These are phyloP conservation scores for Athripsodes cinereus DNA, from an alignment of 2,888 invertebrate genomes.

Conservation along the genomic window DNA sequence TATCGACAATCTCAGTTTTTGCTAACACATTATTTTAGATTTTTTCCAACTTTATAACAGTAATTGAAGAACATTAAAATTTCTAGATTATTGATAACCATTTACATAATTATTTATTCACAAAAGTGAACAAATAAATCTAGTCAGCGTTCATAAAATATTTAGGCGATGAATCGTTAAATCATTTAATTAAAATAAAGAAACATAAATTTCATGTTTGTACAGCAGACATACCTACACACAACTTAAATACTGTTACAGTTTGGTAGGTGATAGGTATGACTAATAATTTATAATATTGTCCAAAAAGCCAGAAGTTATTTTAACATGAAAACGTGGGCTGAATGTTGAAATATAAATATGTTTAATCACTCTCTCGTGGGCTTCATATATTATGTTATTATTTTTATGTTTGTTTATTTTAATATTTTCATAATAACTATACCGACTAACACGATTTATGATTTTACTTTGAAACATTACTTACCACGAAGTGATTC, in stretches of 20 bases:
- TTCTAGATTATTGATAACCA: no score
- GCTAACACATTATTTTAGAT: no score
- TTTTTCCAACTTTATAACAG: no score
- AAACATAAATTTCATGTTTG: not conserved
- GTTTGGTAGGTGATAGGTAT: not conserved
- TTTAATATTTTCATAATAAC: not conserved
- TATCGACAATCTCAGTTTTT: no score
- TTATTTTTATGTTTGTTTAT: not conserved
- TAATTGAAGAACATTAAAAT: no score
- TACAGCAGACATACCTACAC: no score
- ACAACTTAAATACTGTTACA: not conserved
- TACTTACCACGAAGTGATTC: no score
- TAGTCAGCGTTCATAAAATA: no score
- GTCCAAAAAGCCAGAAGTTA: slow-evolving; percentile 1
- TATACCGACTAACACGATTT: not conserved
- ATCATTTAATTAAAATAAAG: slow-evolving; percentile 1
- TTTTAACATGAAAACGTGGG: not conserved
- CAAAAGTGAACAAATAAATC: no score
- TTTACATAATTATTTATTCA: no score
- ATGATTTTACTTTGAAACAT: not conserved
- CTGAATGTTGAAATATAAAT: not conserved
- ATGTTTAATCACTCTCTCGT: not conserved
- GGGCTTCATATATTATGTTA: not conserved
- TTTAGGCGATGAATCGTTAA: not conserved
- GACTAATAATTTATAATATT: not conserved